phyloP scores from a whole-genome alignment of 2,113 vertebrate genomes.

The Cygnus buccinator region DNA sequence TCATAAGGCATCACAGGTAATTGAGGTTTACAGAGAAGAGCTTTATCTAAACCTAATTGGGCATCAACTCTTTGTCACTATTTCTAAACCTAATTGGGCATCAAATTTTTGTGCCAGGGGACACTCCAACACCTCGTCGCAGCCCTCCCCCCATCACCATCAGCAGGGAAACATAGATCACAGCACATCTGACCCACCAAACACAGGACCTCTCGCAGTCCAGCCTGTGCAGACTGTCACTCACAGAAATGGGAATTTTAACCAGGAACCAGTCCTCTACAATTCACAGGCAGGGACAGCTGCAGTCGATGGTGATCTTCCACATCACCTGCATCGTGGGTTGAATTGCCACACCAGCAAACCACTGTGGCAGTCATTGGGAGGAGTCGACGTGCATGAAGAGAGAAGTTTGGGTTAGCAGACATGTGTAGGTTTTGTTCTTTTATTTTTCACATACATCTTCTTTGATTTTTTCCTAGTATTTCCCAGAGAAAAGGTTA shows the following conservation, averaged over 20 bases:
- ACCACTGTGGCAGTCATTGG: neutral
- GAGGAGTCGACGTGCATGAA: neutral
- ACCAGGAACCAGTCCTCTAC: neutral
- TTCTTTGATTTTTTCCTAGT: neutral
- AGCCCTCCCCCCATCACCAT: constrained; percentile 19
- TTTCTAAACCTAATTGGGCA: constrained; percentile 86
- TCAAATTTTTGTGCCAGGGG: constrained; percentile 81
- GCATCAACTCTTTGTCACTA: constrained; percentile 87
- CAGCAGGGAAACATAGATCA: constrained; percentile 25
- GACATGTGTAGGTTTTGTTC: neutral
- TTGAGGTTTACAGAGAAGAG: constrained; percentile 88
- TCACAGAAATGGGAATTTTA: neutral
- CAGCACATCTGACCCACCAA: constrained; percentile 36
- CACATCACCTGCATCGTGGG: neutral
- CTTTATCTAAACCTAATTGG: constrained; percentile 88
- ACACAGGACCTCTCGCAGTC: neutral
- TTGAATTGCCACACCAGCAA: neutral
- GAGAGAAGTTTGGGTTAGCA: neutral
- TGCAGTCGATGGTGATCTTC: neutral
- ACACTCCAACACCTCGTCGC: constrained; percentile 65
- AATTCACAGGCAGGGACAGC: accelerated
- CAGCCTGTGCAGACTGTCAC: neutral
- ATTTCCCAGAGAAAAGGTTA: neutral
- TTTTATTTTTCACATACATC: neutral
- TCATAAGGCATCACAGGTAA: constrained; percentile 89